These are phyloP conservation scores for Poeciliopsis turneri DNA, from an alignment of 2,797 vertebrate species.

Conservation along the genomic window DNA sequence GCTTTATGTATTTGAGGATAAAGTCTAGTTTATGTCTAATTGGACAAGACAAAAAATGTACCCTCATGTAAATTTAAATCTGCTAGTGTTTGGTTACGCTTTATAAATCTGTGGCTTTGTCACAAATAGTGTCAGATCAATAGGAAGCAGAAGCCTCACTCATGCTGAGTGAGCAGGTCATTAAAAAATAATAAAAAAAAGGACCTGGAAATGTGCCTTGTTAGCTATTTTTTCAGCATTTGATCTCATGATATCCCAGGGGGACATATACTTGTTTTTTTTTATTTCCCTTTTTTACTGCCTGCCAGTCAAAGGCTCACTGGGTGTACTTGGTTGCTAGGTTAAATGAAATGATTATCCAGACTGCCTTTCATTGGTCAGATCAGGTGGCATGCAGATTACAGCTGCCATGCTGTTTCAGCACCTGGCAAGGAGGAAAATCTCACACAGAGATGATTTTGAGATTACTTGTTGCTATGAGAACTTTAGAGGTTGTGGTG, in stretches of 20 bases:
- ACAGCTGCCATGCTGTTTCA: slow-evolving; percentile 59
- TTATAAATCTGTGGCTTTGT: slow-evolving; percentile 53
- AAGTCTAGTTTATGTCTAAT: slow-evolving; percentile 54
- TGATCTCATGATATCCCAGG: slow-evolving; percentile 54
- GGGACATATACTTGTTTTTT: slow-evolving; percentile 23
- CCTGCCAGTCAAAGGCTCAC: slow-evolving; percentile 55
- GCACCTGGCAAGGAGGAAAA: slow-evolving; percentile 43
- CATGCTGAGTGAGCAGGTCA: slow-evolving; percentile 54
- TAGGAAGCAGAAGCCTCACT: slow-evolving; percentile 60
- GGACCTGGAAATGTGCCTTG: slow-evolving; percentile 48
- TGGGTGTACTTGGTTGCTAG: slow-evolving; percentile 58
- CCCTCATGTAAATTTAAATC: slow-evolving; percentile 53
- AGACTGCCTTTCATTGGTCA: slow-evolving; percentile 64
- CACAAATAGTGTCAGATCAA: slow-evolving; percentile 42
- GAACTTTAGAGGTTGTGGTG: slow-evolving; percentile 30
- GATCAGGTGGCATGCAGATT: slow-evolving; percentile 72
- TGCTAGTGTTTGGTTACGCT: slow-evolving; percentile 62
- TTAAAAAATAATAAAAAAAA: slow-evolving; percentile 59
- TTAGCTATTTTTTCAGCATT: slow-evolving; percentile 61
- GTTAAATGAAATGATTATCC: slow-evolving; percentile 68
- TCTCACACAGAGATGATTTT: slow-evolving; percentile 47
- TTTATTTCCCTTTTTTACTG: slow-evolving; percentile 48
- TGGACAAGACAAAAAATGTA: slow-evolving; percentile 45
- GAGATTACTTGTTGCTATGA: slow-evolving; percentile 58
- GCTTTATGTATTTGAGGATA: slow-evolving; percentile 27